Evolutionary conservation across 1,140 invertebrate genomes (phyloP).

Genomic region (Berghia stephanieae): DNA sequence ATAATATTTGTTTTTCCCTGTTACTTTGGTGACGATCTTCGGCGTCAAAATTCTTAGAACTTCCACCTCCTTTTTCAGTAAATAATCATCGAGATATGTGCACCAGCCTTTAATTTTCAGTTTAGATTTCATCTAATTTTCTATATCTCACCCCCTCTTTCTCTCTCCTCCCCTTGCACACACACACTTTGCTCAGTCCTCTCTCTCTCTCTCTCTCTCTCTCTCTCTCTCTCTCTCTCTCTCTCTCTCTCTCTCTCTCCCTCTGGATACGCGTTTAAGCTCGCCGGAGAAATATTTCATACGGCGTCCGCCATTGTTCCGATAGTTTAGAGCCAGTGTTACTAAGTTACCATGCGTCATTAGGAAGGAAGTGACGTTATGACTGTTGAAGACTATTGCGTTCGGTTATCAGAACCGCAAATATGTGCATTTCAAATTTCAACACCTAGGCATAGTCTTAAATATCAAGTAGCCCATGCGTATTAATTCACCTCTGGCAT

Average conservation of each 20-base stretch:
- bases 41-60: conserved; percentile 8
- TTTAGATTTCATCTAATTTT: background rate
- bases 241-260: background rate
- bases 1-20: background rate
- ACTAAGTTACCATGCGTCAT: background rate
- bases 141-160: background rate
- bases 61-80: background rate
- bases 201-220: conserved; percentile 14
- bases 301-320: background rate
- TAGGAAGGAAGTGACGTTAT: background rate
- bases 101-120: background rate
- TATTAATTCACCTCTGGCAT: too few species aligned
- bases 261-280: too few species aligned
- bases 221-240: background rate
- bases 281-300: too few species aligned
- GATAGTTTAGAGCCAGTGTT: background rate
- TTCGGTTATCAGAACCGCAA: background rate
- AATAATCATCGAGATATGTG: background rate
- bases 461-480: too few species aligned
- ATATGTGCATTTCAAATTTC: background rate
- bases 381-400: background rate
- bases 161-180: too few species aligned
- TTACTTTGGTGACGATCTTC: background rate
- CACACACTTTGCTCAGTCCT: background rate
- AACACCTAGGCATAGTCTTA: too few species aligned